These are phyloP conservation scores for Tipula unca DNA, from an alignment of 2,888 invertebrate genomes.

Conservation along the genomic window DNA sequence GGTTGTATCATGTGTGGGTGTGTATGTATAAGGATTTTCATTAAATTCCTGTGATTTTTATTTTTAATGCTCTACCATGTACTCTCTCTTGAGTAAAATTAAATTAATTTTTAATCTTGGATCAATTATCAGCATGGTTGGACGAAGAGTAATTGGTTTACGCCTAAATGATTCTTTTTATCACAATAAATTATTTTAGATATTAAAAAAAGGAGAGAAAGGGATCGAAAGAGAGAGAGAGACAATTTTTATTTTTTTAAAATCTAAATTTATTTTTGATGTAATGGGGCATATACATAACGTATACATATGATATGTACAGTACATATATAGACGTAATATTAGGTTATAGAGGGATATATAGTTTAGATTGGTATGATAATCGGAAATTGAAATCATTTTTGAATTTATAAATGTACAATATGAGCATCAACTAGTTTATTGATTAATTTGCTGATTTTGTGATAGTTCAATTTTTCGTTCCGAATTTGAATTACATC, in stretches of 20 bases:
- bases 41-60: background rate
- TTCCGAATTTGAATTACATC: background rate
- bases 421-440: background rate
- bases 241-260: background rate
- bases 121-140: conserved; percentile 14
- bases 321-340: background rate
- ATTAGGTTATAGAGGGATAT: background rate
- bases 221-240: background rate
- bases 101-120: conserved; percentile 14
- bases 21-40: background rate
- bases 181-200: conserved; percentile 8
- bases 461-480: background rate
- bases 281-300: background rate
- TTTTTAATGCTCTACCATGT: background rate
- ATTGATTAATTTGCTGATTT: conserved; percentile 14
- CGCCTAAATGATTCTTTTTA: conserved; percentile 14
- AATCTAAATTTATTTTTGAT: background rate
- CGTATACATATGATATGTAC: background rate
- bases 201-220: background rate
- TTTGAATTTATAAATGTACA: background rate
- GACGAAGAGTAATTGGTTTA: conserved; percentile 14
- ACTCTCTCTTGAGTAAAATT: background rate
- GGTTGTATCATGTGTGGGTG: background rate
- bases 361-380: background rate
- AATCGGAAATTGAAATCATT: conserved; percentile 1